These are phyloP conservation scores for Epinotia nisella DNA, from an alignment of 2,888 invertebrate species.

Conservation along the genomic window DNA sequence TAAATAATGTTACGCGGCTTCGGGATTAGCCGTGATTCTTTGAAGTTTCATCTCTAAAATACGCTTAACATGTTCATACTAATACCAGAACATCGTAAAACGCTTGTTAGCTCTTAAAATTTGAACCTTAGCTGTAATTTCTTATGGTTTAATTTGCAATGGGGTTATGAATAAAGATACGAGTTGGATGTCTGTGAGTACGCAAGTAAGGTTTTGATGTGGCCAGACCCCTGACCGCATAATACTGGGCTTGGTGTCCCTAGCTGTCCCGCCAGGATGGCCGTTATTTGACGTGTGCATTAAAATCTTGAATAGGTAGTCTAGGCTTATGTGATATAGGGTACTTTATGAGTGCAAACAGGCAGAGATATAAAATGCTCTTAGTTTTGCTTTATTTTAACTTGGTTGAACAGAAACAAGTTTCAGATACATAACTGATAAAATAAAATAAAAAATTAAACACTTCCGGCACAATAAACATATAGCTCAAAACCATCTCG, in stretches of 20 bases:
- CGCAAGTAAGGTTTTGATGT: constrained; percentile 2
- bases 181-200: background rate
- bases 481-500: too few species aligned
- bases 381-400: too few species aligned
- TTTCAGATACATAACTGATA: too few species aligned
- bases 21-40: constrained; percentile 7
- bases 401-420: too few species aligned
- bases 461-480: too few species aligned
- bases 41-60: constrained; percentile 13
- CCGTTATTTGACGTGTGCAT: background rate
- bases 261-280: background rate
- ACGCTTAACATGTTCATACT: background rate
- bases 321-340: background rate
- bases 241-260: background rate
- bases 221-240: constrained; percentile 12
- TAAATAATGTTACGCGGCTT: constrained; percentile 7
- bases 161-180: background rate
- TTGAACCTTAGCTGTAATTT: background rate
- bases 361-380: too few species aligned
- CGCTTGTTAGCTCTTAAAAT: background rate
- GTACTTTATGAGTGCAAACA: too few species aligned
- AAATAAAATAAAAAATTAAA: too few species aligned
- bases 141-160: background rate
- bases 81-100: background rate
- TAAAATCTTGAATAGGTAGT: background rate